Evolutionary conservation across 2,113 vertebrate species (phyloP).

Genomic region (Ranitomeya imitator): DNA sequence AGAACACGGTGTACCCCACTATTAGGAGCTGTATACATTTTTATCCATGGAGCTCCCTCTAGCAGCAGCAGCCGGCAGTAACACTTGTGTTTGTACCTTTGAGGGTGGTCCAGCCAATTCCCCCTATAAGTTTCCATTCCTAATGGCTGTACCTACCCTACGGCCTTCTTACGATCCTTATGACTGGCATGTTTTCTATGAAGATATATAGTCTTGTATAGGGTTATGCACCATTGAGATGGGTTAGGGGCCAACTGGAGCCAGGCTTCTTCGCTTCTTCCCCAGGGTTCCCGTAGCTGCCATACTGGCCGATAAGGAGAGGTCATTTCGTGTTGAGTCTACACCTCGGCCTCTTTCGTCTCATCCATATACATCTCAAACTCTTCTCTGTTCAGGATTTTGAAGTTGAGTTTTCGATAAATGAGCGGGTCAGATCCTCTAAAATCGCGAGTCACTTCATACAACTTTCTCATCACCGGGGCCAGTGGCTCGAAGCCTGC

Average conservation of each 20-base stretch:
- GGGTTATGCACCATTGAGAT: too few relatives aligned
- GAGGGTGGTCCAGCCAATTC: neutral
- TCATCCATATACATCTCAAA: slow-evolving; percentile 55
- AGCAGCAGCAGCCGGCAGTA: neutral
- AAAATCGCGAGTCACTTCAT: slow-evolving; percentile 62
- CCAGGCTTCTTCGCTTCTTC: neutral
- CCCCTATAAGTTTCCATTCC: too few relatives aligned
- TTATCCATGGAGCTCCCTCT: too few relatives aligned
- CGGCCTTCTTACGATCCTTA: neutral
- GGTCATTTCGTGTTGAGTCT: too few relatives aligned
- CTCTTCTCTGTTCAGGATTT: slow-evolving; percentile 61
- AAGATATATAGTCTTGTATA: too few relatives aligned
- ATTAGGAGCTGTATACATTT: too few relatives aligned
- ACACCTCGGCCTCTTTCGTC: neutral
- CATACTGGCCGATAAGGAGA: neutral
- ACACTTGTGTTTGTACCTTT: neutral
- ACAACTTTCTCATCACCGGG: slow-evolving; percentile 62
- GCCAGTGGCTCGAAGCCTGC: slow-evolving; percentile 65
- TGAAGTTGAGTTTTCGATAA: slow-evolving; percentile 65
- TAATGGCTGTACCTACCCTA: too few relatives aligned
- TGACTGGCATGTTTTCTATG: neutral
- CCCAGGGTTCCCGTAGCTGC: neutral
- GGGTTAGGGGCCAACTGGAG: neutral
- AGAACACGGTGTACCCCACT: too few relatives aligned
- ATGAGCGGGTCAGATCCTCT: slow-evolving; percentile 61